These are phyloP conservation scores for Gnatocerus cornutus DNA, from an alignment of 2,888 invertebrate genomes.

Conservation along the genomic window DNA sequence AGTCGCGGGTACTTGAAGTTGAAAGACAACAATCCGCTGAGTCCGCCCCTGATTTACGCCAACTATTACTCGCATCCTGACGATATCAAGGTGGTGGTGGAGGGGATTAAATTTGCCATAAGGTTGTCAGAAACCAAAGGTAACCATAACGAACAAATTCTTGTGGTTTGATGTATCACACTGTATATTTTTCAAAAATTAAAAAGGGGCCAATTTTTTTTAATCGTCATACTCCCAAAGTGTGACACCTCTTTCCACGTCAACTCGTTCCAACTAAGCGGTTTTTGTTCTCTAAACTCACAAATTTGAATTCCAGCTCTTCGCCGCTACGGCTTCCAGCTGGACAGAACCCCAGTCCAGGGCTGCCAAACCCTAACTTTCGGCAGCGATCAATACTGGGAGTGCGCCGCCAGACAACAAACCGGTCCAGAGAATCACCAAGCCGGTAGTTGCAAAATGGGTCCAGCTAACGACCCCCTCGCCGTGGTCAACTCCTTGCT, in stretches of 20 bases:
- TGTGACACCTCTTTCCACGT: constrained; percentile 1
- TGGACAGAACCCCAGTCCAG: constrained; percentile 82
- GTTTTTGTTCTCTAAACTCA: background rate
- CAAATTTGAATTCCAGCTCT: constrained; percentile 64
- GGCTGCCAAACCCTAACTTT: constrained; percentile 85
- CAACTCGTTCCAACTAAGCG: background rate
- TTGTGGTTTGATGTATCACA: background rate
- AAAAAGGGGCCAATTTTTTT: too few relatives aligned
- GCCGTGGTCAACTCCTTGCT: constrained; percentile 75
- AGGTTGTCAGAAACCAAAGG: constrained; percentile 81
- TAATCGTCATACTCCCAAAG: background rate
- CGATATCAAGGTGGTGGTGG: constrained; percentile 86
- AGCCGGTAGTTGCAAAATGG: constrained; percentile 79
- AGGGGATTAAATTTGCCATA: constrained; percentile 88
- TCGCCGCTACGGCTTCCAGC: constrained; percentile 80
- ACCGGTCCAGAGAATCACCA: constrained; percentile 80
- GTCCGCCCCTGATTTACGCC: constrained; percentile 88
- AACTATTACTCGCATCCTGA: constrained; percentile 85
- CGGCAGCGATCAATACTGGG: constrained; percentile 79
- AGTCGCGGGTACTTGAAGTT: constrained; percentile 87
- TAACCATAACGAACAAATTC: too few relatives aligned
- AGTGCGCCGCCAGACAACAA: constrained; percentile 75
- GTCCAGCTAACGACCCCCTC: constrained; percentile 72
- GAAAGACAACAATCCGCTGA: constrained; percentile 82
- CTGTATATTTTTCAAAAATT: background rate